A percentile compares a stretch with the other conserved stretches of the same genome.
phyloP scores from a whole-genome alignment of 2,797 vertebrate genomes.

The Accipiter fasciatus region DNA sequence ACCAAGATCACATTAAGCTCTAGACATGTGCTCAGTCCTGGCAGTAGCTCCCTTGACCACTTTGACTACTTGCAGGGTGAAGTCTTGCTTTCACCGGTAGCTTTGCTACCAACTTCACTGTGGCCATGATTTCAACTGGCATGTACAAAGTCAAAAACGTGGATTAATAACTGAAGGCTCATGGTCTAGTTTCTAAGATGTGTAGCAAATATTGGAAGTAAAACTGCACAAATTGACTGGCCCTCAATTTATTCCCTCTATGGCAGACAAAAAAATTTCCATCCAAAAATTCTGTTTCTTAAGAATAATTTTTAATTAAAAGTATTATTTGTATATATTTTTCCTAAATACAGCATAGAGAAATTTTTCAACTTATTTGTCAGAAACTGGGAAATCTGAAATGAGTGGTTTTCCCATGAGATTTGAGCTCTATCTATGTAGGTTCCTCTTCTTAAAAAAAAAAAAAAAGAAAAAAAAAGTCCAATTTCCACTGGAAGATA shows the following conservation, averaged over 20 bases:
- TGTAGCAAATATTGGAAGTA: background rate
- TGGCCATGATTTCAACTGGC: background rate
- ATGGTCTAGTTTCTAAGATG: background rate
- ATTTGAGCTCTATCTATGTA: background rate
- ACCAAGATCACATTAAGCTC: background rate
- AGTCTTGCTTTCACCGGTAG: no score
- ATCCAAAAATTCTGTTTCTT: background rate
- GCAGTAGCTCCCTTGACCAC: background rate
- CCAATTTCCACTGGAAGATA: background rate
- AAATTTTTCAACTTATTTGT: background rate
- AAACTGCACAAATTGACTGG: background rate
- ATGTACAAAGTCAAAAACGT: background rate
- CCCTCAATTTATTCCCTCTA: background rate
- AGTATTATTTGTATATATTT: background rate
- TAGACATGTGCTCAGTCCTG: background rate
- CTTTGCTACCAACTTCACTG: background rate
- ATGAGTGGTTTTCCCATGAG: background rate
- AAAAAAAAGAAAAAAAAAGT: background rate
- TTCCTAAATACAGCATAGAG: background rate
- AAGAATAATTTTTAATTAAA: background rate
- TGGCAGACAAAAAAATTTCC: background rate
- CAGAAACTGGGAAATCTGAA: background rate
- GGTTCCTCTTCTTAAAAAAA: background rate
- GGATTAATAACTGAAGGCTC: background rate
- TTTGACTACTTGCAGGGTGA: background rate